Percentiles rank a stretch among this genome's conserved stretches.
These are phyloP conservation scores for Alloplasta piceator DNA, from an alignment of 2,888 invertebrate species.

Conservation along the genomic window DNA sequence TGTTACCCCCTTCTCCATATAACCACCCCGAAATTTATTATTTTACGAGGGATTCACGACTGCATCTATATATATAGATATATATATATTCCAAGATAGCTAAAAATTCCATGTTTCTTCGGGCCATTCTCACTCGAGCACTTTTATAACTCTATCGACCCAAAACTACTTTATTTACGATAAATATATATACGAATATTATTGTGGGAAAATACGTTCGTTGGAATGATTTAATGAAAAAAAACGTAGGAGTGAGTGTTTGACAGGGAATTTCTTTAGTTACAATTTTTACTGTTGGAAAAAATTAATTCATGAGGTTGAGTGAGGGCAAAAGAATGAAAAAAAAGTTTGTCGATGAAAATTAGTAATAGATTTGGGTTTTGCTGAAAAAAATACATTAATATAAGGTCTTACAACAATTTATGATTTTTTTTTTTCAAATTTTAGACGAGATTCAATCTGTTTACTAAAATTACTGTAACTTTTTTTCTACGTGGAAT, in stretches of 20 bases:
- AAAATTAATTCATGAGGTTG: too few species aligned
- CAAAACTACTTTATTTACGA: slow-evolving; percentile 15
- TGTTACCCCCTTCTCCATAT: slow-evolving; percentile 20
- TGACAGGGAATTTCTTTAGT: too few species aligned
- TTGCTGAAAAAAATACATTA: too few species aligned
- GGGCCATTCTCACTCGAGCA: slow-evolving; percentile 19
- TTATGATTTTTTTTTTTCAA: too few species aligned
- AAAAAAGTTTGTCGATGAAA: too few species aligned
- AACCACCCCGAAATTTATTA: slow-evolving; percentile 62
- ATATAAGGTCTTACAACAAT: too few species aligned
- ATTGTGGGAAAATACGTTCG: not conserved
- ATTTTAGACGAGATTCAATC: too few species aligned
- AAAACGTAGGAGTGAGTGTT: not conserved
- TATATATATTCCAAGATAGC: not conserved
- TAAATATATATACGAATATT: slow-evolving; percentile 21
- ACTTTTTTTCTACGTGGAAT: too few species aligned
- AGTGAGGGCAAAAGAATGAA: too few species aligned
- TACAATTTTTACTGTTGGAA: too few species aligned
- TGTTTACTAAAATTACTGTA: too few species aligned
- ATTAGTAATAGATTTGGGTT: too few species aligned
- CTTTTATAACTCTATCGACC: slow-evolving; percentile 44
- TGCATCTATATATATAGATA: not conserved
- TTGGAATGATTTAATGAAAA: not conserved
- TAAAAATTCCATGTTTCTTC: not conserved
- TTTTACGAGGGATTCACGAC: slow-evolving; percentile 60